Evolutionary conservation across 37 sponge, comb jelly and placozoan genomes (phyloP), one percentile per base, ranked within the genome.

Genomic region (Theonella swinhoei): DNA sequence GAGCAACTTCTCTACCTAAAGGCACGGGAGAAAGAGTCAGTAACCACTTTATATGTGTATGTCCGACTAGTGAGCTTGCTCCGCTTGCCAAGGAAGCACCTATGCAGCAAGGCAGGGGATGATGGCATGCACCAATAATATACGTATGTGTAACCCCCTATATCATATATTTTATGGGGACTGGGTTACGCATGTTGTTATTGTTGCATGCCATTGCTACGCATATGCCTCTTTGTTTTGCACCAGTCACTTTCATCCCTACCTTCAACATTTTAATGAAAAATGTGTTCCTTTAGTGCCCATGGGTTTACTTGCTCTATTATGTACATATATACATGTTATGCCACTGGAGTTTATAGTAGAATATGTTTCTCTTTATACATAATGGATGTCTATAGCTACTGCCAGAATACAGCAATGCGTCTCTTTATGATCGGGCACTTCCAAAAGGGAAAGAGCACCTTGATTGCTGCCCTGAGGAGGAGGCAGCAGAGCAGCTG

Each of bases 361-460:
- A n/a, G n/a, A n/a, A n/a, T n/a, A n/a, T n/a, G n/a, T n/a, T n/a
- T n/a, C n/a, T n/a, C n/a, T n/a, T n/a, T n/a, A n/a, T n/a, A n/a
- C n/a, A n/a, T n/a, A n/a, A n/a, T n/a, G n/a, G n/a, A n/a, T n/a
- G n/a, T n/a, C 29, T 60, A 14, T 70, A 90, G 91, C 0, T 84
- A 75, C 24, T 3, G 35, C 34, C 64, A 59, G 26, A 87, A 92
- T 35, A 64, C 69, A 7, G 78, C 79, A n/a, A 84, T 92, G 85
- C 70, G 89, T 28, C 82, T 92, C 23, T 79, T 92, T 64, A 37
- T 92, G 60, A 84, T 92, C 59, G 92, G 92, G 23, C 89, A 83
- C 67, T 78, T 32, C 39, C 25, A 63, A 23, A 88, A 81, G 54
- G 92, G 92, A 17, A 92, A 92, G 79, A 79, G 85, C 1, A 88